phyloP scores from a whole-genome alignment of 2,113 vertebrate species.

The Dolichallabes microphthalmus region DNA sequence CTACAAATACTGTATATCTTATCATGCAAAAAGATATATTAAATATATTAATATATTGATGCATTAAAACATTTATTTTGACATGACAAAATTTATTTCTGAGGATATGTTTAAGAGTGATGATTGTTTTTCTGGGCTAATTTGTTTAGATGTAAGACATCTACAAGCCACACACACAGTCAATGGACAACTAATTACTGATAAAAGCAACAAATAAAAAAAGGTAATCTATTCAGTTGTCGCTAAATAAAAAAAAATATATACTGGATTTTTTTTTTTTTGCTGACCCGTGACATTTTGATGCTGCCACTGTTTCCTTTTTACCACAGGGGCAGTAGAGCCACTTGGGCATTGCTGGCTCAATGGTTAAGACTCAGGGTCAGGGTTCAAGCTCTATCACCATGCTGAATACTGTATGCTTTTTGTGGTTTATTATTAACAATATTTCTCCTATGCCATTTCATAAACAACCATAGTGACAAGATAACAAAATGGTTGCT shows the following conservation, averaged over 20 bases:
- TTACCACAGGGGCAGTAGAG: background rate
- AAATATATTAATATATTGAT: too few species aligned
- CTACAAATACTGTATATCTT: too few species aligned
- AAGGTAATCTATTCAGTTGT: background rate
- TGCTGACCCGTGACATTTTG: background rate
- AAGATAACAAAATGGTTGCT: constrained; percentile 34
- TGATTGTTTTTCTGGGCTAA: background rate
- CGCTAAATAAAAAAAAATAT: background rate
- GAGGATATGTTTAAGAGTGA: background rate
- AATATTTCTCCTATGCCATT: background rate
- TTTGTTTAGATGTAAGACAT: background rate
- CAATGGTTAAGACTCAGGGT: too few species aligned
- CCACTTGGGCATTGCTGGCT: too few species aligned
- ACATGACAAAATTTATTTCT: background rate
- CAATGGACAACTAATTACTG: background rate
- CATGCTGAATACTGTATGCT: background rate
- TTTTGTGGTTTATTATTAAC: background rate
- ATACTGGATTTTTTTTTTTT: background rate
- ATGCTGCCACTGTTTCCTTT: background rate
- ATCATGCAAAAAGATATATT: background rate
- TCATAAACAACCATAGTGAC: background rate
- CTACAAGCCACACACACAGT: background rate
- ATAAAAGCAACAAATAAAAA: background rate
- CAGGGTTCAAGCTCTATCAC: too few species aligned
- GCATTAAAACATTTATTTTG: background rate